Conservation (phyloP, 2,888 invertebrate species). For the Drosophila anomalata region DNA sequence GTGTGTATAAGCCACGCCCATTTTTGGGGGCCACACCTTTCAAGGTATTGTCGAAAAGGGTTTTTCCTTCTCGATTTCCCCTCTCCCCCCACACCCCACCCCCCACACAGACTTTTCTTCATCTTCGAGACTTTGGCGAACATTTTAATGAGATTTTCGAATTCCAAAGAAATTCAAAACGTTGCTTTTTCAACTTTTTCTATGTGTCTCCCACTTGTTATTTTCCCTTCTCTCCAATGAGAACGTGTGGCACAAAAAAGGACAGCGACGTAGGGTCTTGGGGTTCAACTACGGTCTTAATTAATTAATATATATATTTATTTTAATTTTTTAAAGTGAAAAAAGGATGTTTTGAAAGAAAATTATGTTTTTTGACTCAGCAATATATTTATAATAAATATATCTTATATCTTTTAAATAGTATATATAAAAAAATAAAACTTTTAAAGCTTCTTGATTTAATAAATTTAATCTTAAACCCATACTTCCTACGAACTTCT, state of each 20-base stretch:
- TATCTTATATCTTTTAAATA: too few relatives aligned
- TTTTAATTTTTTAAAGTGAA: too few relatives aligned
- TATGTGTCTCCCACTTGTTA: conserved; percentile 14
- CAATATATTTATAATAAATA: too few relatives aligned
- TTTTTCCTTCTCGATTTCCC: conserved; percentile 4
- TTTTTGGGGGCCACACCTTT: conserved; percentile 17
- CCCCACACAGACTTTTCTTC: background rate
- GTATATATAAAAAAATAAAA: too few relatives aligned
- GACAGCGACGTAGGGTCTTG: background rate
- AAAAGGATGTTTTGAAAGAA: too few relatives aligned
- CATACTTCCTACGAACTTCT: too few relatives aligned
- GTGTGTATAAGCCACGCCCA: conserved; percentile 5
- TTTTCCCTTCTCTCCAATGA: conserved; percentile 1
- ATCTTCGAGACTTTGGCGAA: conserved; percentile 38
- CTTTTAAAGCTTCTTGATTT: too few relatives aligned
- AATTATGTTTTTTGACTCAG: too few relatives aligned
- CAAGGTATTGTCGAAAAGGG: conserved; percentile 11
- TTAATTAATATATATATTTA: too few relatives aligned
- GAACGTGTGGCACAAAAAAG: background rate
- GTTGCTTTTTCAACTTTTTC: conserved; percentile 37
- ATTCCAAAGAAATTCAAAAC: conserved; percentile 60
- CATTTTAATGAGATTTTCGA: conserved; percentile 71
- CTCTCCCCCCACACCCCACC: too few relatives aligned
- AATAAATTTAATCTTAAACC: too few relatives aligned
- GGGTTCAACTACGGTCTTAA: too few relatives aligned